Conservation (phyloP, 2,888 invertebrate species). For the Machimus atricapillus region DNA sequence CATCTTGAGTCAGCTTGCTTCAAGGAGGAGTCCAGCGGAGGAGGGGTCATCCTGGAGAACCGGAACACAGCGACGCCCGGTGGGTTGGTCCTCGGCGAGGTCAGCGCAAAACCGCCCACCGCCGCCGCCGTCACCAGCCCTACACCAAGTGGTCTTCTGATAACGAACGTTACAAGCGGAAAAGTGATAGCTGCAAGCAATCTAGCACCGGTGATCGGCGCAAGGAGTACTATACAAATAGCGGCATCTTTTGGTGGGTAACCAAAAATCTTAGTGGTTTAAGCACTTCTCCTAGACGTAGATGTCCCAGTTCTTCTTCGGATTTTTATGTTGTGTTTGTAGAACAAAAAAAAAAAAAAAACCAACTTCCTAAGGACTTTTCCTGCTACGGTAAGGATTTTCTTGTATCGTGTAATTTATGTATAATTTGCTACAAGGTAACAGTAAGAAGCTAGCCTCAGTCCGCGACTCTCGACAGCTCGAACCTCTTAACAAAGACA, state of each 20-base stretch:
- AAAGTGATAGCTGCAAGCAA: conserved; percentile 50
- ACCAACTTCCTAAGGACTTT: conserved; percentile 38
- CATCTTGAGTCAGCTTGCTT: conserved; percentile 91
- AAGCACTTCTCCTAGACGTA: conserved; percentile 31
- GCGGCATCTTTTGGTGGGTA: conserved; percentile 56
- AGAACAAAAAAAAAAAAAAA: background rate
- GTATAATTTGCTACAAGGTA: conserved; percentile 26
- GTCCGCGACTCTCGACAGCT: background rate
- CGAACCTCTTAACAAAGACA: background rate
- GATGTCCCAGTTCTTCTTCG: conserved; percentile 34
- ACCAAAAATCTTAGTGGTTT: conserved; percentile 46
- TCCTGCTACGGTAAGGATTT: conserved; percentile 32
- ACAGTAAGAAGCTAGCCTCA: background rate
- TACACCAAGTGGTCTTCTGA: conserved; percentile 48
- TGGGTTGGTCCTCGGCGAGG: conserved; percentile 32
- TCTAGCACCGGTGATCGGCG: conserved; percentile 47
- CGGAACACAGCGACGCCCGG: conserved; percentile 47
- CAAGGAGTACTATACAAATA: conserved; percentile 47
- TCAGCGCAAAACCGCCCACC: background rate
- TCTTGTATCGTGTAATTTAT: conserved; percentile 28
- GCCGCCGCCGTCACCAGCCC: conserved; percentile 20
- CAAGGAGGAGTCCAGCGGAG: conserved; percentile 64
- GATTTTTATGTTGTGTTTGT: conserved; percentile 35
- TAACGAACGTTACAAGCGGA: conserved; percentile 45
- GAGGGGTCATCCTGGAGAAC: conserved; percentile 39